These are phyloP conservation scores for Drosophila mojavensis DNA, from an alignment of 1,140 invertebrate genomes.

Conservation along the genomic window DNA sequence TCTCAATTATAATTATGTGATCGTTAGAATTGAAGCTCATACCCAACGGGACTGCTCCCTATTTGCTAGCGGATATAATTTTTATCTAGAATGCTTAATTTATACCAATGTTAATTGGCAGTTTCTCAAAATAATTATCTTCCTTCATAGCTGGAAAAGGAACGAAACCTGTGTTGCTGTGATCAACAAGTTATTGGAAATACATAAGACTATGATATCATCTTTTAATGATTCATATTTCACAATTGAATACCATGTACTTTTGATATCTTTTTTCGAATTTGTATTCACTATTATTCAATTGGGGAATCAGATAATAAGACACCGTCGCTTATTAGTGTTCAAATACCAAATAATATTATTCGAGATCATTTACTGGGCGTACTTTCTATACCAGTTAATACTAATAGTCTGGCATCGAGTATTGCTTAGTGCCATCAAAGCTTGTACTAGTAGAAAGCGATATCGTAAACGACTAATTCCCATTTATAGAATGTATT, in stretches of 20 bases:
- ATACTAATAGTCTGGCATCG: slow-evolving; percentile 1
- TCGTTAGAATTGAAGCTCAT: not conserved
- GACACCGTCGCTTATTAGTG: not conserved
- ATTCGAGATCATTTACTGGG: slow-evolving; percentile 7
- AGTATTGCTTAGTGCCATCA: not conserved
- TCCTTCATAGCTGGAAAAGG: not conserved
- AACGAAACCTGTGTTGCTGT: not conserved
- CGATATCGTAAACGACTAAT: not conserved
- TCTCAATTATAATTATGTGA: not conserved
- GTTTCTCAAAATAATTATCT: not conserved
- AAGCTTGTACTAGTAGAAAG: not conserved
- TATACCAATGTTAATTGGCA: not conserved
- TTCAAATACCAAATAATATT: not conserved
- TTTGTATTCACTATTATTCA: not conserved
- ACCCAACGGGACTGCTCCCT: too few species aligned
- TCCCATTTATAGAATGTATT: not conserved
- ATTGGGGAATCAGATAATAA: not conserved
- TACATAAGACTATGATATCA: not conserved
- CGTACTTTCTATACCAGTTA: slow-evolving; percentile 1
- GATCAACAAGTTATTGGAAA: not conserved
- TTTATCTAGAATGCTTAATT: not conserved
- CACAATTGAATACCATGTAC: not conserved
- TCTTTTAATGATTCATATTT: not conserved
- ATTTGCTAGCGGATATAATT: not conserved
- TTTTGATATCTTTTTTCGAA: not conserved